Percentiles rank a stretch among this genome's conserved stretches.
Evolutionary conservation across 1,140 invertebrate species (phyloP).

Genomic region (Wasmannia auropunctata): DNA sequence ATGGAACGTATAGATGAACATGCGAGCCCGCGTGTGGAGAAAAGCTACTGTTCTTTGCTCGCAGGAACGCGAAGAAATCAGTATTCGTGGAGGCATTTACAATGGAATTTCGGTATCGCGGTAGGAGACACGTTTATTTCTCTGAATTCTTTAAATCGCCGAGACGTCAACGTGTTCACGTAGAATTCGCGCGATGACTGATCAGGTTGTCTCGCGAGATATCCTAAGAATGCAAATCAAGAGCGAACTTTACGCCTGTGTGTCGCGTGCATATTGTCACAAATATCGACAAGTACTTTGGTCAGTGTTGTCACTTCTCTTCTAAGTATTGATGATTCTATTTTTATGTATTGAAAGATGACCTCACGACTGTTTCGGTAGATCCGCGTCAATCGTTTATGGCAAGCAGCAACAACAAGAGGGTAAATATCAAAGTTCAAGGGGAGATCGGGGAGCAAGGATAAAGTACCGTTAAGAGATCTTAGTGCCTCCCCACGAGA

Average conservation of each 20-base stretch:
- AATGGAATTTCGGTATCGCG: conserved; percentile 11
- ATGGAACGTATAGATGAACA: conserved; percentile 47
- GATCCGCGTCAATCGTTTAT: conserved; percentile 13
- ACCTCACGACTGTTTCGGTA: background rate
- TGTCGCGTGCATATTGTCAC: background rate
- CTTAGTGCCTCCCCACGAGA: background rate
- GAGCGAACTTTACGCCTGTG: background rate
- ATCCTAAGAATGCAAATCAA: background rate
- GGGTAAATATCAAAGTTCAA: conserved; percentile 55
- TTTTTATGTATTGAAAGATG: background rate
- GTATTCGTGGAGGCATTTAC: background rate
- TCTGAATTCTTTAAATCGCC: conserved; percentile 23
- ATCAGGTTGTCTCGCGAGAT: background rate
- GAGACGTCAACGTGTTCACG: background rate
- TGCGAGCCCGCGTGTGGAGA: background rate
- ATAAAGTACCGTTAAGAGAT: conserved; percentile 42
- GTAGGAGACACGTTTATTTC: background rate
- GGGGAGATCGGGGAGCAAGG: conserved; percentile 14
- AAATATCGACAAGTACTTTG: background rate
- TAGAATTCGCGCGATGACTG: background rate
- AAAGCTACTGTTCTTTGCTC: background rate
- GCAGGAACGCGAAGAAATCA: conserved; percentile 31
- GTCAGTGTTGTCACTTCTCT: background rate
- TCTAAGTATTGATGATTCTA: background rate
- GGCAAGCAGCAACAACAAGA: background rate